Percentiles rank a stretch among this genome's conserved stretches.
Conservation (phyloP, 2,888 invertebrate species). For the Tromatobia lineatoria region DNA sequence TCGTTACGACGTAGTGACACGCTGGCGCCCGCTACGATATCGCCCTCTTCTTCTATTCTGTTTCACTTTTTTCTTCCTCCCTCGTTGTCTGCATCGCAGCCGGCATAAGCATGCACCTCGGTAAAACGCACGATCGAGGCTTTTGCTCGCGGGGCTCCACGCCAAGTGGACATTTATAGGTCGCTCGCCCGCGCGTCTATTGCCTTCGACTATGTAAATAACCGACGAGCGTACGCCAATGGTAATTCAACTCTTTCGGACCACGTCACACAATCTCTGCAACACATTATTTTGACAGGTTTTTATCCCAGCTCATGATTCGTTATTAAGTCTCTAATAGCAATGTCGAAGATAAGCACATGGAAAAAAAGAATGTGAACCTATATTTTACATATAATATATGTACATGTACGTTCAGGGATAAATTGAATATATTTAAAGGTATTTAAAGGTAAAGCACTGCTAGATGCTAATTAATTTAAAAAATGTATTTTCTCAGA, state of each 20-base stretch:
- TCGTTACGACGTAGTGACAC: constrained; percentile 80
- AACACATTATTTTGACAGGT: constrained; percentile 15
- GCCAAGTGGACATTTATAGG: constrained; percentile 75
- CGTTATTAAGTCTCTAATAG: neutral
- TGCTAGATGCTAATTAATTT: too few relatives aligned
- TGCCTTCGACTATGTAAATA: constrained; percentile 66
- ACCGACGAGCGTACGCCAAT: constrained; percentile 22
- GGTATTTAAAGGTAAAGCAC: too few relatives aligned
- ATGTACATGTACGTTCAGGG: too few relatives aligned
- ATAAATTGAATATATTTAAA: too few relatives aligned
- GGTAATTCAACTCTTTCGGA: constrained; percentile 60
- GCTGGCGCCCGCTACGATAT: constrained; percentile 75
- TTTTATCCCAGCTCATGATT: constrained; percentile 24
- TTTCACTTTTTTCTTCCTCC: neutral
- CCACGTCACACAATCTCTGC: constrained; percentile 18
- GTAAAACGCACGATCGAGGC: neutral
- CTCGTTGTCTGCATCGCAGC: constrained; percentile 12
- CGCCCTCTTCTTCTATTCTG: constrained; percentile 4
- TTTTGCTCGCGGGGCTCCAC: constrained; percentile 56
- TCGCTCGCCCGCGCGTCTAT: constrained; percentile 68
- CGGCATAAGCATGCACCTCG: neutral
- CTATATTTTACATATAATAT: too few relatives aligned
- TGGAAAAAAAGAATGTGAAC: too few relatives aligned
- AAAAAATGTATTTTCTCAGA: too few relatives aligned
- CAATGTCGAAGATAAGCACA: neutral